Conservation (phyloP, 2,797 vertebrate species). For the Sebastes nivosus region DNA sequence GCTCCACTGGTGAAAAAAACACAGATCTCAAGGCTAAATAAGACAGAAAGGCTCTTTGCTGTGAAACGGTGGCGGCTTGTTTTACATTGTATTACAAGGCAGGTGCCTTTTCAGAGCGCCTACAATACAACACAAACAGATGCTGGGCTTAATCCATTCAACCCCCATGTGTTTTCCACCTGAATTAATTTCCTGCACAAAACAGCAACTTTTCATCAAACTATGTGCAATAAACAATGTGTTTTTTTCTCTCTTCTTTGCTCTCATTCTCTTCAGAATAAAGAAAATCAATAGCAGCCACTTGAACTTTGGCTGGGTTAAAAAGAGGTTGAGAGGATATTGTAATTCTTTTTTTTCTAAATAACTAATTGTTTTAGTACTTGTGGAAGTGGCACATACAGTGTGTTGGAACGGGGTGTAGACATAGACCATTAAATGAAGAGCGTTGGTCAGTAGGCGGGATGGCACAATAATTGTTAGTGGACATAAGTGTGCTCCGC, state of each 20-base stretch:
- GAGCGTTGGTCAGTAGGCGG: conserved; percentile 18
- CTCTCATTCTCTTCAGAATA: conserved; percentile 9
- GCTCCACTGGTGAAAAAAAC: background rate
- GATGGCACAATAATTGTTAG: background rate
- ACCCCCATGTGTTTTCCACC: conserved; percentile 26
- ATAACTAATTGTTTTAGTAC: conserved; percentile 30
- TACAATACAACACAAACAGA: conserved; percentile 27
- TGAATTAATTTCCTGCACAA: conserved; percentile 52
- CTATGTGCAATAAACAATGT: conserved; percentile 5
- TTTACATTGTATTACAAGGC: conserved; percentile 36
- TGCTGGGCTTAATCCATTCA: conserved; percentile 29
- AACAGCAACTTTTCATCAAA: conserved; percentile 45
- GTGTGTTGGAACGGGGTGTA: background rate
- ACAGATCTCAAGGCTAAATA: conserved; percentile 19
- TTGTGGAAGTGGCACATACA: conserved; percentile 1
- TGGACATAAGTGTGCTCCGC: background rate
- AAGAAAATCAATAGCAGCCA: conserved; percentile 43
- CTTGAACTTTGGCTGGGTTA: conserved; percentile 40
- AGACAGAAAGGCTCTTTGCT: conserved; percentile 23
- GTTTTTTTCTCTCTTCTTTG: background rate
- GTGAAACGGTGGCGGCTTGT: conserved; percentile 30
- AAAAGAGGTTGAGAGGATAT: conserved; percentile 36
- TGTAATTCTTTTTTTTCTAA: background rate
- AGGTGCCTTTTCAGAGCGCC: conserved; percentile 19
- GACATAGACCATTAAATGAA: background rate